Conservation (phyloP, 2,888 invertebrate species). For the Diarsia dahlii region DNA sequence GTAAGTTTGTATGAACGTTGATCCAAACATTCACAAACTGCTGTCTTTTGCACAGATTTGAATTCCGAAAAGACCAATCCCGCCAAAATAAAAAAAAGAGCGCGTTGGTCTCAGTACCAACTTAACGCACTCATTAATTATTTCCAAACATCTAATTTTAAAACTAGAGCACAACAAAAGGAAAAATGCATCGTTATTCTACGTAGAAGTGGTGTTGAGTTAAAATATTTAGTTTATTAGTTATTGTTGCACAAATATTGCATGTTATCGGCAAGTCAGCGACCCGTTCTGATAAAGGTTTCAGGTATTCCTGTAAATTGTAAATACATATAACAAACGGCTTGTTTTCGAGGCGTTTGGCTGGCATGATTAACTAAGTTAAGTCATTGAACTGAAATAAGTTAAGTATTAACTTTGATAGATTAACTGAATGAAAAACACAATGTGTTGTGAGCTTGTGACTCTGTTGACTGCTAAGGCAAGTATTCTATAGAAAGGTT, state of each 20-base stretch:
- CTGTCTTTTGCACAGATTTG: background rate
- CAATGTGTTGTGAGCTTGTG: too few species aligned
- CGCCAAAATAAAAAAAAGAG: background rate
- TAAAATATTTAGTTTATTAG: constrained; percentile 44
- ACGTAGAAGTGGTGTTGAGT: constrained; percentile 12
- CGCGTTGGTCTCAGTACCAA: background rate
- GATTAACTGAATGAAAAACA: background rate
- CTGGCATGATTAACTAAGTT: constrained; percentile 13
- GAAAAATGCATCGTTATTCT: constrained; percentile 26
- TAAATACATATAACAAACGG: constrained; percentile 36
- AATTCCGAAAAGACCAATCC: background rate
- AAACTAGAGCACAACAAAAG: constrained; percentile 16
- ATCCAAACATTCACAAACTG: background rate
- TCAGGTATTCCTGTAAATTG: constrained; percentile 67
- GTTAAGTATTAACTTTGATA: background rate
- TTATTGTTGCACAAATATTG: constrained; percentile 55
- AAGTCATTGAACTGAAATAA: constrained; percentile 13
- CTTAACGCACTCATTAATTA: background rate
- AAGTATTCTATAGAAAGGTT: background rate
- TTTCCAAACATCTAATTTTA: constrained; percentile 9
- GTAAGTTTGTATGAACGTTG: background rate
- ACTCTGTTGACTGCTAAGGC: too few species aligned
- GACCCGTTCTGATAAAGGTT: constrained; percentile 66
- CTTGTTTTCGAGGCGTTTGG: constrained; percentile 39
- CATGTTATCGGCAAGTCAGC: constrained; percentile 58